phyloP scores from a whole-genome alignment of 2,797 vertebrate species.

The Acanthopagrus latus region DNA sequence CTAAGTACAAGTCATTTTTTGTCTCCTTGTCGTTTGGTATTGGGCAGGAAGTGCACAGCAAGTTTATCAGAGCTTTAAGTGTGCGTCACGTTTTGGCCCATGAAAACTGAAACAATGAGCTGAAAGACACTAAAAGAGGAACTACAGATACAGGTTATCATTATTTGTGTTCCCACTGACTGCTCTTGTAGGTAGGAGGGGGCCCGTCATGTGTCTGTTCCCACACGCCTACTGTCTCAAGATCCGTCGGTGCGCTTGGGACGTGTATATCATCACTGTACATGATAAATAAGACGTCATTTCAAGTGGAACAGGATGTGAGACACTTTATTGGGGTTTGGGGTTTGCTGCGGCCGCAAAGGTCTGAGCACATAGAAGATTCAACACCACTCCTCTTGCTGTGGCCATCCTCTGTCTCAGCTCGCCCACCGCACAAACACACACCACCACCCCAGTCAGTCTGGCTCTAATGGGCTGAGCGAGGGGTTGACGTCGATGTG shows the following conservation, averaged over 20 bases:
- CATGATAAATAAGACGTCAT: conserved; percentile 39
- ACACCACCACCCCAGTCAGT: conserved; percentile 28
- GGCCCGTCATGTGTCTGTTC: no score
- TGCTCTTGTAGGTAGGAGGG: neutral
- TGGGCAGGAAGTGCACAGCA: neutral
- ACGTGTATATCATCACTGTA: neutral
- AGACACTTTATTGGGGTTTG: conserved; percentile 70
- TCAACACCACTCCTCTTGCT: conserved; percentile 8
- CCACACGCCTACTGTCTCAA: neutral
- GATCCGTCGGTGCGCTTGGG: neutral
- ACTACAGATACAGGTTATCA: neutral
- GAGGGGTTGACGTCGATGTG: conserved; percentile 60
- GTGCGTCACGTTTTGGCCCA: no score
- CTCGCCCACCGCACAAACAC: conserved; percentile 44
- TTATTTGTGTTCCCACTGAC: no score
- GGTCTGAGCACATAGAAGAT: conserved; percentile 37
- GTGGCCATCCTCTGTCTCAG: conserved; percentile 23
- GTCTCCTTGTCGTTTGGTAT: no score
- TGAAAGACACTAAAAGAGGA: no score
- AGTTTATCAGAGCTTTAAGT: no score
- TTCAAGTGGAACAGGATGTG: conserved; percentile 41
- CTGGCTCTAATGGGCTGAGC: conserved; percentile 33
- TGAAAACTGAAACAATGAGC: neutral
- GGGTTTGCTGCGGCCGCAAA: conserved; percentile 43
- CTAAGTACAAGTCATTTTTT: no score